Base-by-base conservation (phyloP, 2,113 vertebrate species). In the Urocolius indicus region DNA sequence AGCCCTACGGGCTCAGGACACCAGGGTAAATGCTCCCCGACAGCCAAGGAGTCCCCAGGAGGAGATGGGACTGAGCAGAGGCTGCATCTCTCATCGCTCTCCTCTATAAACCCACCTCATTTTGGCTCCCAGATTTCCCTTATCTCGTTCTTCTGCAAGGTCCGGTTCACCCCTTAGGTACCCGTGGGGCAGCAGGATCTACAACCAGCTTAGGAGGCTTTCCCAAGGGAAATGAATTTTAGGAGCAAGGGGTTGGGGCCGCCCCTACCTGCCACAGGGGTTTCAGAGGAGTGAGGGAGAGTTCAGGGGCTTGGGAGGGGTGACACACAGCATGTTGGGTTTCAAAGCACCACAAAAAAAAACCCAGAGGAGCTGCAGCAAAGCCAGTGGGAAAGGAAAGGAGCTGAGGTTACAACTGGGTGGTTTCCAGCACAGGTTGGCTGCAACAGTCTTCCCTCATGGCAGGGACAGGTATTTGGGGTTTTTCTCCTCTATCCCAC, bases 401-500 rank as follows among this genome's bases (percentile, higher is more conserved):
- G 19, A 43, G 68, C 27, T 1, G 3, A 48, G 24, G 27, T 20
- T 0, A 0, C 1, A 13, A 22, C 30, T 1, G 0, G 58, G 6
- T 2, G 3, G 14, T 21, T 62, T 59, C 32, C 34, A 11, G 3
- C 1, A 0, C 2, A 21, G 55, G 30, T 5, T 11, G 52, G 46
- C 8, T 65, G 2, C 20, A 68, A 59, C 18, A 18, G 1, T 10
- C 15, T 27, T 10, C 6, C 10, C 6, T 45, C 13, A 0, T 2
- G 13, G 26, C 46, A 59, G 36, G 27, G 27, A 66, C 9, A 26
- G 0, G 0, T 4, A 9, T 15, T 38, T 3, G 11, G 8, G 2
- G 0, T 17, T 82, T 89, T 52, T 22, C 36, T 58, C n/a, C 20
- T 74, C 66, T 54, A 4, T 11, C 9, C 61, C 41, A 66, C 19